Percentiles rank a stretch among this genome's conserved stretches.
Evolutionary conservation across 2,797 vertebrate genomes (phyloP).

Genomic region (Euthynnus affinis): DNA sequence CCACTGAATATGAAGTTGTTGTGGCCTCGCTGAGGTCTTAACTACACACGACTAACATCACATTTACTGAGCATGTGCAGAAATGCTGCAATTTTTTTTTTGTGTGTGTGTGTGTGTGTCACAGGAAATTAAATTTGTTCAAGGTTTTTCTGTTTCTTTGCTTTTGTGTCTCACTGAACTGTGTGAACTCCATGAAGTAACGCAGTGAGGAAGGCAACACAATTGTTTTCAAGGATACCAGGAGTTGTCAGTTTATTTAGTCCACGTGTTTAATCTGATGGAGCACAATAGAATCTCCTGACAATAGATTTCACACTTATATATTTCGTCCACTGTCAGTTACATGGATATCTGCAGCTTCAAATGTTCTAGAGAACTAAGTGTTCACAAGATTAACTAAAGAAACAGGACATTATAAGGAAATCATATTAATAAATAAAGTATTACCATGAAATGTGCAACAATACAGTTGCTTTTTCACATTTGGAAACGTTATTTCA

Average conservation of each 20-base stretch:
- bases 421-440: neutral
- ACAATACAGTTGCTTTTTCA: no score
- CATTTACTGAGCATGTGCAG: conserved; percentile 15
- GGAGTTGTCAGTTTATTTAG: neutral
- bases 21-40: conserved; percentile 16
- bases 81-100: neutral
- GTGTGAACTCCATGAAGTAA: neutral
- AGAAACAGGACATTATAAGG: no score
- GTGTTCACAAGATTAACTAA: neutral
- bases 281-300: no score
- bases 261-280: neutral
- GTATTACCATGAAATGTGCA: neutral
- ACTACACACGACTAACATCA: neutral
- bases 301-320: no score
- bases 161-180: neutral
- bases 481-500: neutral
- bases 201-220: neutral
- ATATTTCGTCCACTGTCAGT: no score
- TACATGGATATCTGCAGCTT: neutral
- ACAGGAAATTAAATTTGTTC: neutral
- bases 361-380: neutral
- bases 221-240: neutral
- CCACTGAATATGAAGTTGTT: neutral
- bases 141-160: conserved; percentile 9
- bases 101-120: no score